These are phyloP conservation scores for Cacoxenus indagator DNA, from an alignment of 2,888 invertebrate genomes.

Conservation along the genomic window DNA sequence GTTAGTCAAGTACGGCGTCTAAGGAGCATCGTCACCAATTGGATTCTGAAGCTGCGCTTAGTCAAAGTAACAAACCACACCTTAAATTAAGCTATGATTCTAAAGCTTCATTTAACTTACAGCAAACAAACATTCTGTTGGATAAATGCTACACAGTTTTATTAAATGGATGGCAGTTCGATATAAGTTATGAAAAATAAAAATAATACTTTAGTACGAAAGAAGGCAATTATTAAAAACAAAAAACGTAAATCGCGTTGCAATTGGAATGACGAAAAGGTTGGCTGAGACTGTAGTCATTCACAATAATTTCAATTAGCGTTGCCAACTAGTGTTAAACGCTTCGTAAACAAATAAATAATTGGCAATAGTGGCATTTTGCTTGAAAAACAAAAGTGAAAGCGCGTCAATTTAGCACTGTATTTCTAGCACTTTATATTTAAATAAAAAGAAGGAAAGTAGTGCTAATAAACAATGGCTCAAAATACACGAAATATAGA, in stretches of 20 bases:
- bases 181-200: too few relatives aligned
- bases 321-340: background rate
- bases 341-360: background rate
- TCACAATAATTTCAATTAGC: background rate
- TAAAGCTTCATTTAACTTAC: background rate
- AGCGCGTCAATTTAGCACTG: background rate
- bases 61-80: constrained; percentile 50
- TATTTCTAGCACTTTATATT: background rate
- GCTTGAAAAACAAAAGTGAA: background rate
- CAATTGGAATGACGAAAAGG: background rate
- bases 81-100: constrained; percentile 39
- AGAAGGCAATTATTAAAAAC: background rate
- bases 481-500: constrained; percentile 48
- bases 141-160: too few relatives aligned
- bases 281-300: background rate
- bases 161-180: too few relatives aligned
- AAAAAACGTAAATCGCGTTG: background rate
- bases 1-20: background rate
- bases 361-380: background rate
- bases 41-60: constrained; percentile 37
- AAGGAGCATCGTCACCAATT: background rate
- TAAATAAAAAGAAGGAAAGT: background rate
- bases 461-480: constrained; percentile 32
- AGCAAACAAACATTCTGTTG: background rate
- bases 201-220: background rate